Conservation (phyloP, 1,140 invertebrate species). For the Chrysomallon squamiferum region DNA sequence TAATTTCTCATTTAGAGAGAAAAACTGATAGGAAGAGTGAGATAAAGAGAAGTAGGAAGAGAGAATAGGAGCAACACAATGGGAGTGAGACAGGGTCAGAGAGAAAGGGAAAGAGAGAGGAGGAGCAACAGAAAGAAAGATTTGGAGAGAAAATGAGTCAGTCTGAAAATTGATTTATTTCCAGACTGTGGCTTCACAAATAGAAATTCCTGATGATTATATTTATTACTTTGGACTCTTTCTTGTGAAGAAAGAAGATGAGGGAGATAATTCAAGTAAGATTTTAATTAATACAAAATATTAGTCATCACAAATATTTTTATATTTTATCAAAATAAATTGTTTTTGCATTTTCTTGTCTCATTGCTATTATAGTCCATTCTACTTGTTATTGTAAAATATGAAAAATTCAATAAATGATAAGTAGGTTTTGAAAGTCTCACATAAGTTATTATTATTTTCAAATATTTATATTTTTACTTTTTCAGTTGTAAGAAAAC, state of each 20-base stretch:
- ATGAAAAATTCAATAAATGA: neutral
- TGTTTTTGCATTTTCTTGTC: neutral
- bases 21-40: too few species aligned
- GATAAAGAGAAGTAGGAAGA: too few species aligned
- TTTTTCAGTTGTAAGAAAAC: conserved; percentile 77
- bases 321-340: neutral
- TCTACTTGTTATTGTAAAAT: neutral
- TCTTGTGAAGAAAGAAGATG: conserved; percentile 79
- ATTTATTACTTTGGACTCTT: conserved; percentile 88
- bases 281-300: conserved; percentile 17
- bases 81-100: too few species aligned
- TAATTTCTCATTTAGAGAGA: too few species aligned
- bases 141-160: too few species aligned
- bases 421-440: too few species aligned
- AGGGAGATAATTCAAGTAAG: conserved; percentile 71
- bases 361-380: neutral
- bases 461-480: conserved; percentile 26
- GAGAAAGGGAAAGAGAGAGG: too few species aligned
- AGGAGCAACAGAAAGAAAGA: too few species aligned
- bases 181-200: conserved; percentile 75
- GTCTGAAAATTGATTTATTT: conserved; percentile 36
- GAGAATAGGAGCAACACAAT: too few species aligned
- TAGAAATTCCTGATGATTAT: conserved; percentile 79
- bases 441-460: too few species aligned
- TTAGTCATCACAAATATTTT: neutral